Percentiles rank a stretch among this genome's conserved stretches.
Conservation (phyloP, 1,140 invertebrate species). For the Pseudomyrmex dendroicus region DNA sequence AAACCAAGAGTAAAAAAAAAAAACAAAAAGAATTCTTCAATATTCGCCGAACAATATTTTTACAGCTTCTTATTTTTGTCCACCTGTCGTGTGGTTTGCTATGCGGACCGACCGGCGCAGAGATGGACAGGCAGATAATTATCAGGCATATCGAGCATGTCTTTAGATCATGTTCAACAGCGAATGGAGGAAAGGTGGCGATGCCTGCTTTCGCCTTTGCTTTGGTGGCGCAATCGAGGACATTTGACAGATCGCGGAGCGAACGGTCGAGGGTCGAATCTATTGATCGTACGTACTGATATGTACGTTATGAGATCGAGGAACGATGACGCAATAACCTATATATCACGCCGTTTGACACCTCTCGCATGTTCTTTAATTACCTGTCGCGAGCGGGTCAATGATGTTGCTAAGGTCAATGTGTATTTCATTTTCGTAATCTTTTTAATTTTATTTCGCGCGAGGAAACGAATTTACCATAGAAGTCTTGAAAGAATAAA, state of each 20-base stretch:
- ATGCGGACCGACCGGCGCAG: slow-evolving; percentile 5
- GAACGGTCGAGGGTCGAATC: slow-evolving; percentile 66
- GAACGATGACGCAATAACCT: slow-evolving; percentile 23
- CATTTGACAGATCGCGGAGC: slow-evolving; percentile 27
- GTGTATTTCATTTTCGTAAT: neutral
- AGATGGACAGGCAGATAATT: slow-evolving; percentile 57
- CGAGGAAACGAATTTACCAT: neutral
- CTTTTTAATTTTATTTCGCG: neutral
- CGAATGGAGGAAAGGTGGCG: slow-evolving; percentile 42
- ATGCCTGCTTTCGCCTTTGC: slow-evolving; percentile 45
- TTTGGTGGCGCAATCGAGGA: slow-evolving; percentile 65
- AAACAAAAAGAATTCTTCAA: neutral
- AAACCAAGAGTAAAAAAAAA: neutral
- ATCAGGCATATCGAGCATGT: slow-evolving; percentile 54
- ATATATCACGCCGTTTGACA: slow-evolving; percentile 52
- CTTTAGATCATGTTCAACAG: slow-evolving; percentile 49
- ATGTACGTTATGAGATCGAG: slow-evolving; percentile 39
- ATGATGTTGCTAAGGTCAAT: slow-evolving; percentile 21
- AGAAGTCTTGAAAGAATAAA: neutral
- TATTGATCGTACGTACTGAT: slow-evolving; percentile 67
- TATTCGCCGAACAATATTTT: slow-evolving; percentile 10
- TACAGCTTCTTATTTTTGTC: slow-evolving; percentile 22
- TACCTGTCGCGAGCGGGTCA: slow-evolving; percentile 32
- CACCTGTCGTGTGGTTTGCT: slow-evolving; percentile 33
- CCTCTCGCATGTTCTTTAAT: slow-evolving; percentile 45